Base-by-base conservation (phyloP, 2,797 vertebrate species). In the Gallirallus australis region DNA sequence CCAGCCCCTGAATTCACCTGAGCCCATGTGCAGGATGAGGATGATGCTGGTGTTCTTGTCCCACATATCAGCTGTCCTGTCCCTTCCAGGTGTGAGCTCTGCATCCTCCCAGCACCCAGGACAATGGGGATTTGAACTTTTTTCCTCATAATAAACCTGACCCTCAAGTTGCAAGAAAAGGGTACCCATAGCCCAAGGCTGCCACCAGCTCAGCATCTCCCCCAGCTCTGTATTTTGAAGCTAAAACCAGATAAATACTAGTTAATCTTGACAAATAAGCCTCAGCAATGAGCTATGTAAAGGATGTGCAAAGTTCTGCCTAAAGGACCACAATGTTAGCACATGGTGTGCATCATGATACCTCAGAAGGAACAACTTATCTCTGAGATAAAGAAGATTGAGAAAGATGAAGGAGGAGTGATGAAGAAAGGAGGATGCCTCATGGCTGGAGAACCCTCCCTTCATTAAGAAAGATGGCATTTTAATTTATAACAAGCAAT, bases 21-120 rank as follows among this genome's bases (percentile, higher is more conserved):
- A 73, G 7, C 21, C 10, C 35, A 81, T 10, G 0, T 17, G 47
- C 39, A 47, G 69, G 69, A 25, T 15, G 54, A 60, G 7, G 61
- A 47, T 39, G 60, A 28, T 53, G 19, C 30, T 30, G 18, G 61
- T 9, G 61, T 15, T 52, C 37, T 47, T 73, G 7, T 30, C 54
- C 23, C 13, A 27, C 0, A 0, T n/a, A 13, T 31, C 0, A 0
- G 59, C 66, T 80, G 25, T 57, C 31, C 39, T 68, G 47, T 68
- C 33, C 35, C 31, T 48, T n/a, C 53, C 21, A 19, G 11, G 15
- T 24, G 23, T 2, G 5, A 66, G 24, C 39, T 75, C 61, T 47
- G 28, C 53, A n/a, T 33, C 77, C 28, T 39, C 54, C 53, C 61
- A 53, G 19, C n/a, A 42, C 15, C 37, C 8, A 6, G 15, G 42